Evolutionary conservation across 1,140 invertebrate species (phyloP).

Genomic region (Drosophila suzukii): DNA sequence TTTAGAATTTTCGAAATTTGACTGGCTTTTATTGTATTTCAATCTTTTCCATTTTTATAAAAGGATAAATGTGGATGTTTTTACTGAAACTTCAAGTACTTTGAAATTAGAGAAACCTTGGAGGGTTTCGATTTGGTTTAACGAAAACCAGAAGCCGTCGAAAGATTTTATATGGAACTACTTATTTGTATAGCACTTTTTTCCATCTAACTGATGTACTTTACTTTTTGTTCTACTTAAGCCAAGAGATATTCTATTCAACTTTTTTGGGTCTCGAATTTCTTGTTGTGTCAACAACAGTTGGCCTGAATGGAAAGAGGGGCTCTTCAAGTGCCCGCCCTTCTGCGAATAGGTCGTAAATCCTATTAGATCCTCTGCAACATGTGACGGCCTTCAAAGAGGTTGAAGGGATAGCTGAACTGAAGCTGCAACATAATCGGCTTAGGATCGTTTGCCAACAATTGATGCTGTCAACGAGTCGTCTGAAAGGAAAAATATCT

Average conservation of each 20-base stretch:
- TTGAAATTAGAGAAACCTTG: not conserved
- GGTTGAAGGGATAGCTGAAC: constrained; percentile 8
- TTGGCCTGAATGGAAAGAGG: constrained; percentile 29
- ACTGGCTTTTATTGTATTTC: no score
- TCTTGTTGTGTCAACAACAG: constrained; percentile 73
- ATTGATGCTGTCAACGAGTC: constrained; percentile 57
- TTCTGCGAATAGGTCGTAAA: constrained; percentile 65
- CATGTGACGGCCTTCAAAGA: constrained; percentile 55
- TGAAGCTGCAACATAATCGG: constrained; percentile 56
- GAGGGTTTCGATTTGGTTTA: constrained; percentile 4
- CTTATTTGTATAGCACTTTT: constrained; percentile 31
- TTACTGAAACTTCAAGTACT: not conserved
- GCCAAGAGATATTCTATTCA: constrained; percentile 26
- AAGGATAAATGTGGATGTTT: no score
- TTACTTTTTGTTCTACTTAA: constrained; percentile 35
- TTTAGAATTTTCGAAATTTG: no score
- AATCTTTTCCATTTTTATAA: no score
- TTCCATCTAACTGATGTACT: constrained; percentile 28
- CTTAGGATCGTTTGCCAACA: constrained; percentile 58
- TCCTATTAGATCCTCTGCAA: constrained; percentile 70
- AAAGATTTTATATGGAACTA: constrained; percentile 25
- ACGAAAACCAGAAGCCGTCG: constrained; percentile 24
- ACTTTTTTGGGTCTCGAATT: constrained; percentile 54
- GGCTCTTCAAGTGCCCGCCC: constrained; percentile 38
- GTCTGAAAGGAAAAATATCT: constrained; percentile 17